These are phyloP conservation scores for Colletes gigas DNA, from an alignment of 1,140 invertebrate genomes.

Conservation along the genomic window DNA sequence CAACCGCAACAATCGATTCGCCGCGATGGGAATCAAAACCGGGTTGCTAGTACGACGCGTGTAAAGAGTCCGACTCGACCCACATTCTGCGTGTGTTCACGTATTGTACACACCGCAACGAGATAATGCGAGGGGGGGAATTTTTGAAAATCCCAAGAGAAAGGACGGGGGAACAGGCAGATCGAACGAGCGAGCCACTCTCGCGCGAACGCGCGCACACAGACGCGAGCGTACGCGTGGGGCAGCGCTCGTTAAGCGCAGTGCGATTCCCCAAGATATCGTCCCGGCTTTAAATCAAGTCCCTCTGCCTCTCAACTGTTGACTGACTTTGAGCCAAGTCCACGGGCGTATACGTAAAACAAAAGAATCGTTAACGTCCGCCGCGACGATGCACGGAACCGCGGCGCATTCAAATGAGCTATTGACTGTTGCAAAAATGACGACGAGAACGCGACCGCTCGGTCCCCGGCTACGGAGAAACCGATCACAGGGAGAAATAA, in stretches of 20 bases:
- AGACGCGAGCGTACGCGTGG: slow-evolving; percentile 15
- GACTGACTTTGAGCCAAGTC: slow-evolving; percentile 77
- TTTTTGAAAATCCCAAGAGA: not conserved
- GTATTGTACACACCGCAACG: not conserved
- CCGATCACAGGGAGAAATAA: slow-evolving; percentile 43
- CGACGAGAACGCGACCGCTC: slow-evolving; percentile 56
- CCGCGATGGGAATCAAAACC: slow-evolving; percentile 18
- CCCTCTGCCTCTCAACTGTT: slow-evolving; percentile 71
- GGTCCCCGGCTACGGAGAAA: slow-evolving; percentile 19
- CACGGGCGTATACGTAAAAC: slow-evolving; percentile 76
- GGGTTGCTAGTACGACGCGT: not conserved
- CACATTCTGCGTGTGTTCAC: slow-evolving; percentile 35
- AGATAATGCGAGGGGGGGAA: slow-evolving; percentile 22
- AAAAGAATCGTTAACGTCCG: slow-evolving; percentile 79
- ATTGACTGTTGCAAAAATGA: slow-evolving; percentile 75
- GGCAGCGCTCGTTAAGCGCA: slow-evolving; percentile 76
- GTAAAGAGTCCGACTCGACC: slow-evolving; percentile 37
- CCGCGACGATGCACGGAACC: slow-evolving; percentile 64
- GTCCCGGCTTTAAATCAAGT: slow-evolving; percentile 78
- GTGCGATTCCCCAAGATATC: slow-evolving; percentile 78
- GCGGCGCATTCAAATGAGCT: slow-evolving; percentile 78
- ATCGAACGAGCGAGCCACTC: slow-evolving; percentile 27
- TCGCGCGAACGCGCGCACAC: slow-evolving; percentile 55
- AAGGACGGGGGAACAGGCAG: slow-evolving; percentile 7
- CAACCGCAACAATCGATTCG: not conserved